A percentile compares a stretch with the other conserved stretches of the same genome.
Conservation (phyloP, 2,797 vertebrate species). For the Microctenopoma lineatum region DNA sequence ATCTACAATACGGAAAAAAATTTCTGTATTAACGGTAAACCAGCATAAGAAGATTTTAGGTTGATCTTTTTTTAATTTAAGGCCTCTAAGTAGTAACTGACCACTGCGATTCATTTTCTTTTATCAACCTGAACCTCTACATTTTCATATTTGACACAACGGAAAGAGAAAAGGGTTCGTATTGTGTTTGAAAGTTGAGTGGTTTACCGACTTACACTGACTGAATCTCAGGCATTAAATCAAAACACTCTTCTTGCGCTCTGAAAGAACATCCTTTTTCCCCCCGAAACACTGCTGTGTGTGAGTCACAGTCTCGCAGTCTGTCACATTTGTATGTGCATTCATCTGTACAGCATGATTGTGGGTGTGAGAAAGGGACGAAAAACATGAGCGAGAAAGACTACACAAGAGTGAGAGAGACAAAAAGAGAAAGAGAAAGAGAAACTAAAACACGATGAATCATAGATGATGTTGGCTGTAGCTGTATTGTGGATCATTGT, state of each 20-base stretch:
- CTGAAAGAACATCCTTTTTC: conserved; percentile 3
- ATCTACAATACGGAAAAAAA: neutral
- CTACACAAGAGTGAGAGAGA: neutral
- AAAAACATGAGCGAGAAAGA: conserved; percentile 31
- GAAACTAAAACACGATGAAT: conserved; percentile 33
- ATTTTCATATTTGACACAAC: neutral
- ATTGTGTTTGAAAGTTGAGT: neutral
- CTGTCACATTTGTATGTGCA: conserved; percentile 65
- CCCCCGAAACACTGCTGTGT: conserved; percentile 17
- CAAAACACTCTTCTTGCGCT: conserved; percentile 5
- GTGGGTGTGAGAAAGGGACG: conserved; percentile 55
- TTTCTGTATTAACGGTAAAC: neutral
- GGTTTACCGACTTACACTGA: neutral
- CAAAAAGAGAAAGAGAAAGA: neutral
- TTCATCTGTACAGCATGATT: conserved; percentile 53
- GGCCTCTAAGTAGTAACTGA: too few relatives aligned
- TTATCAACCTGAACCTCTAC: too few relatives aligned
- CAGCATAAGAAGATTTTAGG: neutral
- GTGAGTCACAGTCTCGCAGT: conserved; percentile 69
- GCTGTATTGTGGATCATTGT: conserved; percentile 14
- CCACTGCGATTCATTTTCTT: too few relatives aligned
- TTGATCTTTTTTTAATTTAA: too few relatives aligned
- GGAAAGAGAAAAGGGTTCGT: neutral
- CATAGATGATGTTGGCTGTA: neutral
- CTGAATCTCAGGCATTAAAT: neutral